A percentile compares a stretch with the other conserved stretches of the same genome.
Conservation (phyloP, 2,888 invertebrate species). For the Hofmannophila pseudospretella region DNA sequence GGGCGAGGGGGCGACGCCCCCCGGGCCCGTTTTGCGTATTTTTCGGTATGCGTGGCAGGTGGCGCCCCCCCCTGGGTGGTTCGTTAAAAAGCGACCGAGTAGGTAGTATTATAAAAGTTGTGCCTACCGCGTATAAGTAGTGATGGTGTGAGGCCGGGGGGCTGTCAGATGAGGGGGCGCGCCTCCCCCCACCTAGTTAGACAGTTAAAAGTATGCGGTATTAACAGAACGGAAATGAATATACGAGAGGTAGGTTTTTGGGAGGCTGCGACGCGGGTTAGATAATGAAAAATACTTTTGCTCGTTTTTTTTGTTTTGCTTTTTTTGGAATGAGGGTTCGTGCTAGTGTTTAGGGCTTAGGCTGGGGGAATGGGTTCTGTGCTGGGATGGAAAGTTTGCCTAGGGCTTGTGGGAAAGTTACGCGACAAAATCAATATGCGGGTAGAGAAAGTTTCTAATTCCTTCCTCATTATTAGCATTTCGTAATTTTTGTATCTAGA, state of each 20-base stretch:
- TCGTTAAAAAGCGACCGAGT: conserved; percentile 76
- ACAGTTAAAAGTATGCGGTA: conserved; percentile 79
- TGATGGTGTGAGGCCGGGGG: conserved; percentile 45
- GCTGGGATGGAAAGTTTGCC: too few relatives aligned
- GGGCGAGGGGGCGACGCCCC: conserved; percentile 40
- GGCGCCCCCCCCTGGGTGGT: conserved; percentile 61
- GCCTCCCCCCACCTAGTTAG: conserved; percentile 66
- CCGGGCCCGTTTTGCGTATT: conserved; percentile 71
- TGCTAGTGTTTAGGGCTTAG: conserved; percentile 5
- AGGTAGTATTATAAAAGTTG: conserved; percentile 78
- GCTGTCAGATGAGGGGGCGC: conserved; percentile 22
- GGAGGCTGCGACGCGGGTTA: conserved; percentile 72
- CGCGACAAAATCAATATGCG: too few relatives aligned
- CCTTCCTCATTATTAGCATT: too few relatives aligned
- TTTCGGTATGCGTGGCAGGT: conserved; percentile 73
- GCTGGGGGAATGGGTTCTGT: not conserved
- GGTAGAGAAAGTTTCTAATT: too few relatives aligned
- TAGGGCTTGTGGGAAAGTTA: too few relatives aligned
- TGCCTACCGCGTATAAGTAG: conserved; percentile 78
- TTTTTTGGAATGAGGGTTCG: conserved; percentile 25
- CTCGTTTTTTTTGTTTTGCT: conserved; percentile 46
- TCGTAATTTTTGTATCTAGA: too few relatives aligned
- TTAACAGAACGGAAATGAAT: conserved; percentile 78
- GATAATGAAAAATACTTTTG: conserved; percentile 73
- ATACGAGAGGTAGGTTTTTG: conserved; percentile 69